Evolutionary conservation across 2,797 vertebrate species (phyloP), one percentile per base, ranked within the genome.

Genomic region (Sphenodon punctatus): DNA sequence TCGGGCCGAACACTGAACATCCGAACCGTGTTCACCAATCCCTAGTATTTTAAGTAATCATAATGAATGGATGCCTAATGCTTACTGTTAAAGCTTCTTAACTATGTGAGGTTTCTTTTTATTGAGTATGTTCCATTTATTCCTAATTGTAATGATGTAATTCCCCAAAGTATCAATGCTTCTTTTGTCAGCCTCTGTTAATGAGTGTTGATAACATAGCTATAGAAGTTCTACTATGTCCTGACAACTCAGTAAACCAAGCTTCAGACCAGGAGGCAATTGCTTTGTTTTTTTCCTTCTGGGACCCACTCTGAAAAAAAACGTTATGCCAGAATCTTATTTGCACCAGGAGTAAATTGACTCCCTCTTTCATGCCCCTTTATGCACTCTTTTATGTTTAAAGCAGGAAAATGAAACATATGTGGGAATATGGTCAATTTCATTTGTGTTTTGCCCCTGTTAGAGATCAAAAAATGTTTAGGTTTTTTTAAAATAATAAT

Each of bases 181-280:
- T 81, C 75, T 82, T 85, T 88, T 91, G 88, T 90, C 86, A 93
- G 88, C 38, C 94, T 70, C 73, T 83, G 67, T 91, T 92, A 92
- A 89, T 92, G 81, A 72, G 30, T 81, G 68, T 83, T 93, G 84
- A 82, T 86, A 86, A 72, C 60, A 60, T 15, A 56, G 61, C 63
- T 36, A 38, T 46, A 42, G 22, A 76, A 90, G 45, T 68, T 60
- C 58, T 46, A 48, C 34, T 48, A 55, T 80, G 34, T 66, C 55
- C 49, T 81, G 73, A 75, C 92, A 78, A 8, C 23, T 6, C 75
- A 41, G 34, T 78, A 82, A 89, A 67, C 55, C 86, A 81, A 27
- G 41, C 3, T 32, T 75, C 39, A 83, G 55, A 69, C 6, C 66
- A 43, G 15, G 59, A 73, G 12, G 49, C 78, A 83, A 66, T 4